Evolutionary conservation across 2,888 invertebrate species (phyloP).

Genomic region (Augochlorella aurata): DNA sequence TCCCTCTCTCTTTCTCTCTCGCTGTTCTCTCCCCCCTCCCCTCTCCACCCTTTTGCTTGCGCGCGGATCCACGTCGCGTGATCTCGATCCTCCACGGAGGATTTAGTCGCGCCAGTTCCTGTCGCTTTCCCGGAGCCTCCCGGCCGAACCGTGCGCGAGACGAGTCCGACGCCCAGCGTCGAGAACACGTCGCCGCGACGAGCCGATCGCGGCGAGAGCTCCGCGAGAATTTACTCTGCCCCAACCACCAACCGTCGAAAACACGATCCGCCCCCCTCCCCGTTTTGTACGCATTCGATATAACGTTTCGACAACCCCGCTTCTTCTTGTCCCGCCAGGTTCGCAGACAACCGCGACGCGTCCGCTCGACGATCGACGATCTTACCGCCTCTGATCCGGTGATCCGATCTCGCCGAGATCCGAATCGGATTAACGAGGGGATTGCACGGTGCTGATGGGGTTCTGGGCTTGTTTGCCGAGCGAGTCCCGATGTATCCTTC

Average conservation of each 20-base stretch:
- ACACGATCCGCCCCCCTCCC: conserved; percentile 37
- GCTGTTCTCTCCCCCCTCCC: conserved; percentile 23
- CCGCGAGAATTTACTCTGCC: background rate
- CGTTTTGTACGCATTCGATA: conserved; percentile 31
- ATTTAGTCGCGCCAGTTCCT: conserved; percentile 6
- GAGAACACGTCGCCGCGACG: conserved; percentile 36
- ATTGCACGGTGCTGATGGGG: too few relatives aligned
- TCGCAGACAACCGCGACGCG: background rate
- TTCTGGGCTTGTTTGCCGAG: background rate
- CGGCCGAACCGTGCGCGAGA: background rate
- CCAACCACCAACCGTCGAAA: conserved; percentile 26
- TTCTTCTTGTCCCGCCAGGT: background rate
- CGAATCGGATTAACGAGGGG: background rate
- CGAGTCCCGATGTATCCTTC: too few relatives aligned
- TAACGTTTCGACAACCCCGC: conserved; percentile 35
- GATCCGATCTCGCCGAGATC: conserved; percentile 18
- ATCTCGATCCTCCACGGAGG: conserved; percentile 5
- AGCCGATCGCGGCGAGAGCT: conserved; percentile 23
- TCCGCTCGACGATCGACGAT: conserved; percentile 8
- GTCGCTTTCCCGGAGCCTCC: background rate
- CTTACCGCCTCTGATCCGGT: background rate
- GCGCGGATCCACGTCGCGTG: background rate
- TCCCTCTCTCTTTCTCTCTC: background rate
- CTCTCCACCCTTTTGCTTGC: conserved; percentile 10
- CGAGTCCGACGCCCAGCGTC: conserved; percentile 70